Base-by-base conservation (phyloP, 92 coral and sea anemone genomes). In the Hydrozoanthus gracilis region DNA sequence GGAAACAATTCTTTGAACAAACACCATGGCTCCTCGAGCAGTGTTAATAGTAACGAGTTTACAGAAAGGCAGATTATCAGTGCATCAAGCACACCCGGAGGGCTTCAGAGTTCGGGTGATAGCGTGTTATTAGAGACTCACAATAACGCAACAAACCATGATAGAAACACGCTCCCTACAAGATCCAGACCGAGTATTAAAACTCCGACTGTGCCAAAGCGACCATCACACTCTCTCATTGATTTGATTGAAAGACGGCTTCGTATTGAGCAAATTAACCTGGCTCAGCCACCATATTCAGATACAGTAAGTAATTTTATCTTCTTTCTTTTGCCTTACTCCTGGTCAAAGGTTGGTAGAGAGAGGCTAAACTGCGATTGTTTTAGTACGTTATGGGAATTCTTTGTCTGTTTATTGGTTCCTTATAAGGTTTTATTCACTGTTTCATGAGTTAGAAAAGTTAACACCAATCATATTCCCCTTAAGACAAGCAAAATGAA, bases 211-310 rank as follows among this genome's bases (percentile, higher is more conserved):
- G 93, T 96, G 2, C 84, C 94, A 39, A 95, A 96, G 73, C 95
- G 98, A 27, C 84, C 90, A 15, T 93, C 98, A 12, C 98, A 92
- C 72, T 91, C 95, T 7, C 87, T 96, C 54, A 76, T 90, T 14
- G 99, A 96, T 77, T 87, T 96, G 93, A 91, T 96, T 77, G 98
- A 96, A 66, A 89, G 92, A 71, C 88, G 95, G 66, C 91, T 96
- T 52, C 92, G 92, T 9, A 88, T 93, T 20, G 99, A 96, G 83
- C 93, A 88, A 48, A 96, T 96, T 56, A 95, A 96, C 87, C 90
- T 96, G 61, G 92, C 95, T 39, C 97, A 93, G 20, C 80, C 83
- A 35, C 99, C 99, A 0, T 96, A 96, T 87, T 75, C 99, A 18
- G 92, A 82, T 49, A 35, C 68, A 35, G 99, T 96, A 87, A 91